Percentiles rank a stretch among this genome's conserved stretches.
Evolutionary conservation across 2,113 vertebrate species (phyloP).

Genomic region (Takifugu flavidus): DNA sequence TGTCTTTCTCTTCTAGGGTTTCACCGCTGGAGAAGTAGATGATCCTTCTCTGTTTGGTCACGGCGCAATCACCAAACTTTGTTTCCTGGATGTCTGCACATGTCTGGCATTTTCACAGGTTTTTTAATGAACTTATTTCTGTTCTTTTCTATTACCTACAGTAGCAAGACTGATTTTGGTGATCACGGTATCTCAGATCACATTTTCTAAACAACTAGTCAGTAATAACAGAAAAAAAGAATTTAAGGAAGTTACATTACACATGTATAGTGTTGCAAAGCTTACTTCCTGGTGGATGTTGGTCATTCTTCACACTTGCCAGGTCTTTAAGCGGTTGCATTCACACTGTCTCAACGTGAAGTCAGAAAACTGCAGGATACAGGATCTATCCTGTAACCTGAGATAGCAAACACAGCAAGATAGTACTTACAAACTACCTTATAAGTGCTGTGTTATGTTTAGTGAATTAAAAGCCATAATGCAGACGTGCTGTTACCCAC

Average conservation of each 20-base stretch:
- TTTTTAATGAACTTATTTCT: neutral
- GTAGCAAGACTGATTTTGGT: conserved; percentile 3
- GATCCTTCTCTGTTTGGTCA: conserved; percentile 55
- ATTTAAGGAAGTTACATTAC: too few species aligned
- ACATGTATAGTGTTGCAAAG: conserved; percentile 8
- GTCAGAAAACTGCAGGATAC: conserved; percentile 24
- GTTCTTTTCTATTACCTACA: neutral
- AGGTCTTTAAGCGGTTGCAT: neutral
- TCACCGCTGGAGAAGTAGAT: conserved; percentile 80
- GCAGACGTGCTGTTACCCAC: too few species aligned
- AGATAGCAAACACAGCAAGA: conserved; percentile 15
- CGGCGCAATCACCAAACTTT: conserved; percentile 1
- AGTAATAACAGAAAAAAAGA: too few species aligned
- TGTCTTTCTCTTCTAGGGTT: conserved; percentile 62
- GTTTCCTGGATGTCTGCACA: conserved; percentile 26
- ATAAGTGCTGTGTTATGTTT: too few species aligned
- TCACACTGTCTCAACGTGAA: conserved; percentile 1
- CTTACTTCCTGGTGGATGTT: conserved; percentile 57
- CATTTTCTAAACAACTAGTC: too few species aligned
- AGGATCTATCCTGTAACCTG: conserved; percentile 33
- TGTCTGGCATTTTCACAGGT: conserved; percentile 7
- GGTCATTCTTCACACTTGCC: conserved; percentile 35
- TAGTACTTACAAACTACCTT: neutral
- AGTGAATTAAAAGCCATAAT: too few species aligned
- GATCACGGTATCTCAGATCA: too few species aligned